Evolutionary conservation across 2,888 invertebrate species (phyloP).

Genomic region (Clitarchus hookeri): DNA sequence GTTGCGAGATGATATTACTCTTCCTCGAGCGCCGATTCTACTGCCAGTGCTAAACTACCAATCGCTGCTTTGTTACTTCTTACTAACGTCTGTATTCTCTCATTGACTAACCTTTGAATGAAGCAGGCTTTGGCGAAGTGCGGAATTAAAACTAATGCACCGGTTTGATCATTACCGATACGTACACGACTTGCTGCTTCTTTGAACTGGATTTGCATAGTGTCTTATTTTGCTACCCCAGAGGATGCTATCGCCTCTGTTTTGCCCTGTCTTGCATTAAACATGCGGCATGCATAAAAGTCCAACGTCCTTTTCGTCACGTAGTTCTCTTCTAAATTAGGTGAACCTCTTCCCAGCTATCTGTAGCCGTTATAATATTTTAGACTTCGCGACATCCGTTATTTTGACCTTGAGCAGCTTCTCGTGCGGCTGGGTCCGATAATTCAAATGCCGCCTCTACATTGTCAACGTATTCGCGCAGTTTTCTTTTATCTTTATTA

Average conservation of each 20-base stretch:
- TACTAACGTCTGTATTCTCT: neutral
- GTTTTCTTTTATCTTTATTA: neutral
- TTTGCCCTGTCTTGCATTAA: neutral
- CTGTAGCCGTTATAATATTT: neutral
- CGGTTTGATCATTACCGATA: neutral
- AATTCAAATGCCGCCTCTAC: neutral
- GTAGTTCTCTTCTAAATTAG: neutral
- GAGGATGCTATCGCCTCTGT: neutral
- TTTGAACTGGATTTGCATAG: neutral
- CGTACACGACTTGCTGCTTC: neutral
- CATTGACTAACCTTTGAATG: neutral
- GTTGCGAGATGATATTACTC: neutral
- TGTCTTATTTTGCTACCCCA: neutral
- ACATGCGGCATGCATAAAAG: neutral
- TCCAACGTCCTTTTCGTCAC: neutral
- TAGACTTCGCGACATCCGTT: neutral
- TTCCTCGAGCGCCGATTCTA: neutral
- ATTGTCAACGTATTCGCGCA: neutral
- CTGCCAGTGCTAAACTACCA: neutral
- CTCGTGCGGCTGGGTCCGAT: neutral
- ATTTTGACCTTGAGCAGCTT: neutral
- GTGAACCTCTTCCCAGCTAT: neutral
- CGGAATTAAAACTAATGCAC: neutral
- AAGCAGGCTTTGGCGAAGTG: neutral
- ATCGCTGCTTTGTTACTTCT: neutral